phyloP scores from a whole-genome alignment of 2,797 vertebrate species.

The Leptatherina wallacei region DNA sequence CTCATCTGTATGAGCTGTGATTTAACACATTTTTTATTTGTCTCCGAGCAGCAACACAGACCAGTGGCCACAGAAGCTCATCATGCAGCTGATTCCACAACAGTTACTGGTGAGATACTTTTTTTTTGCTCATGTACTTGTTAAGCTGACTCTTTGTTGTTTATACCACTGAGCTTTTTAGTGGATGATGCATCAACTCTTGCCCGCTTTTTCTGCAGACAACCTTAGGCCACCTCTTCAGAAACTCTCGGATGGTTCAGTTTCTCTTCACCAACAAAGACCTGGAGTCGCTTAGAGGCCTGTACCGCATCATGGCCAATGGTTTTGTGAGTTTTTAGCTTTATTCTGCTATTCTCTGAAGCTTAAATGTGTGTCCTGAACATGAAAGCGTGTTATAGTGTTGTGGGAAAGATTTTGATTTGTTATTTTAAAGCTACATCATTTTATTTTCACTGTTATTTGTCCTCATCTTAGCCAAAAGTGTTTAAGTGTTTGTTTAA shows the following conservation, averaged over 20 bases:
- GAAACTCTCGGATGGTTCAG: constrained; percentile 95
- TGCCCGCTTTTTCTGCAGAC: constrained; percentile 77
- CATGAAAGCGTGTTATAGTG: constrained; percentile 40
- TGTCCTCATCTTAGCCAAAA: constrained; percentile 21
- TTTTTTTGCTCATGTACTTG: neutral
- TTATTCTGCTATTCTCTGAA: neutral
- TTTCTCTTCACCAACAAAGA: constrained; percentile 94
- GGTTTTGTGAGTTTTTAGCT: constrained; percentile 88
- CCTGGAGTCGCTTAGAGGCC: constrained; percentile 91
- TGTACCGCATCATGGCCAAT: constrained; percentile 94
- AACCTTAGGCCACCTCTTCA: constrained; percentile 91
- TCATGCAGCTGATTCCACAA: constrained; percentile 96
- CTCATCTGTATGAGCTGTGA: neutral
- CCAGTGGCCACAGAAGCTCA: constrained; percentile 95
- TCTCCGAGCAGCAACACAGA: constrained; percentile 87
- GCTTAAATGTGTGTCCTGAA: neutral
- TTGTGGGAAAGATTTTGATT: constrained; percentile 28
- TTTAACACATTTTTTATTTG: rapidly evolving
- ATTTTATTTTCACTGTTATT: constrained; percentile 35
- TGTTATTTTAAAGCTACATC: neutral
- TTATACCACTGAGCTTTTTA: neutral
- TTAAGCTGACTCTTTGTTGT: neutral
- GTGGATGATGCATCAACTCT: constrained; percentile 26
- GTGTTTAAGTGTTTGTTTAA: neutral
- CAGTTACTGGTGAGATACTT: constrained; percentile 86